A percentile compares a stretch with the other conserved stretches of the same genome.
These are phyloP conservation scores for Candidula unifasciata DNA, from an alignment of 2,888 invertebrate species.

Conservation along the genomic window DNA sequence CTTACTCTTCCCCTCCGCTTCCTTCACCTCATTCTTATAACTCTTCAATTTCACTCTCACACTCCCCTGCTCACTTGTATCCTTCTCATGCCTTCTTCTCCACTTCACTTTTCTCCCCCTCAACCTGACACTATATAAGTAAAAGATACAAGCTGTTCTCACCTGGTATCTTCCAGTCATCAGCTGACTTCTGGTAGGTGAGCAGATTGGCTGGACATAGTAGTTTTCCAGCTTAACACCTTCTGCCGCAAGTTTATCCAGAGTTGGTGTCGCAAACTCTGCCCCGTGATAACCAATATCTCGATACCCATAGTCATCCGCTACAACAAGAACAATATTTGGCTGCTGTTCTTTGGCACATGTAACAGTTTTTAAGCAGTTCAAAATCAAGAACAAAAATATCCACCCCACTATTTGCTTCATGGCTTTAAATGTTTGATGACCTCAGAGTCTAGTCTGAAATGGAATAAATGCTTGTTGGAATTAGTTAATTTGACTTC, in stretches of 20 bases:
- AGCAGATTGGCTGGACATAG: constrained; percentile 76
- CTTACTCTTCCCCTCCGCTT: background rate
- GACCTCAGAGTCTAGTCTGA: background rate
- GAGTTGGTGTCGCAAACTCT: constrained; percentile 71
- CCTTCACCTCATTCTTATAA: no score
- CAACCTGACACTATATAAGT: no score
- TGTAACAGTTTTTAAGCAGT: background rate
- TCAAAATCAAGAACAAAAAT: background rate
- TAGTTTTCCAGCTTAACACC: constrained; percentile 75
- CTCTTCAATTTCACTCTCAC: background rate
- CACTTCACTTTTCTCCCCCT: background rate
- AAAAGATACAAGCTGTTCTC: background rate
- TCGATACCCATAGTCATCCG: constrained; percentile 75
- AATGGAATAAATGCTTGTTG: background rate
- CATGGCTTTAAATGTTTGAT: background rate
- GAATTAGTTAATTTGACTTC: no score
- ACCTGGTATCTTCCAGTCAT: constrained; percentile 76
- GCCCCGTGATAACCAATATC: constrained; percentile 75
- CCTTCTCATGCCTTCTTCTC: background rate
- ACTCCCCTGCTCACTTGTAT: background rate
- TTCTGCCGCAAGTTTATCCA: constrained; percentile 69
- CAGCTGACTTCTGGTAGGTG: constrained; percentile 74
- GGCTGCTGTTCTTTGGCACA: constrained; percentile 56
- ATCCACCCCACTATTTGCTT: background rate
- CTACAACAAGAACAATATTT: constrained; percentile 72